phyloP scores from a whole-genome alignment of 2,113 vertebrate species.

The Fulmarus glacialis region DNA sequence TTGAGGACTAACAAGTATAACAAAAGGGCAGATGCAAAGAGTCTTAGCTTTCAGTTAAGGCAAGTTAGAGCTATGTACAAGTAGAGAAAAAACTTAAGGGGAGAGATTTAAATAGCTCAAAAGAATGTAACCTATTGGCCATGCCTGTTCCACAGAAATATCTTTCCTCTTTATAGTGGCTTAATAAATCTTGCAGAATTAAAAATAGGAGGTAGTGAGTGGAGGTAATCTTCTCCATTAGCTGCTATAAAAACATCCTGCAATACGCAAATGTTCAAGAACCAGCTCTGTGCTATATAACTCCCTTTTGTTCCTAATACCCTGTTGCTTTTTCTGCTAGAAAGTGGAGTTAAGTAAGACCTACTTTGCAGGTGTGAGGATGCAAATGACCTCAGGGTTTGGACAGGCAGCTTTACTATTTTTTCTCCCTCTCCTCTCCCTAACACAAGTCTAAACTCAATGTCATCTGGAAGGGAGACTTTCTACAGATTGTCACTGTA shows the following conservation, averaged over 20 bases:
- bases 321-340: background rate
- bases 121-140: constrained; percentile 45
- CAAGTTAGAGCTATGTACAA: background rate
- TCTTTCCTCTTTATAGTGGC: background rate
- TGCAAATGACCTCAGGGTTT: background rate
- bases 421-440: background rate
- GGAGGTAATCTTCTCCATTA: background rate
- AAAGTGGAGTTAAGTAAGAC: background rate
- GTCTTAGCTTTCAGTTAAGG: background rate
- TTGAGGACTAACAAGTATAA: background rate
- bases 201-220: background rate
- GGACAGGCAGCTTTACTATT: background rate
- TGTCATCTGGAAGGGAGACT: background rate
- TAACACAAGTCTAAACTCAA: background rate
- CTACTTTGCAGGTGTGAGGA: background rate
- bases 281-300: background rate
- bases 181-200: constrained; percentile 31
- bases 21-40: background rate
- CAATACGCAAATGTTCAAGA: background rate
- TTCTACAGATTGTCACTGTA: background rate
- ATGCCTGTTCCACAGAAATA: background rate
- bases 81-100: background rate
- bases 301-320: background rate
- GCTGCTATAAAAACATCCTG: background rate
- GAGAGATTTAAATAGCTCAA: constrained; percentile 36